These are phyloP conservation scores for Scyliorhinus canicula DNA, from an alignment of 2,797 vertebrate genomes.

Conservation along the genomic window DNA sequence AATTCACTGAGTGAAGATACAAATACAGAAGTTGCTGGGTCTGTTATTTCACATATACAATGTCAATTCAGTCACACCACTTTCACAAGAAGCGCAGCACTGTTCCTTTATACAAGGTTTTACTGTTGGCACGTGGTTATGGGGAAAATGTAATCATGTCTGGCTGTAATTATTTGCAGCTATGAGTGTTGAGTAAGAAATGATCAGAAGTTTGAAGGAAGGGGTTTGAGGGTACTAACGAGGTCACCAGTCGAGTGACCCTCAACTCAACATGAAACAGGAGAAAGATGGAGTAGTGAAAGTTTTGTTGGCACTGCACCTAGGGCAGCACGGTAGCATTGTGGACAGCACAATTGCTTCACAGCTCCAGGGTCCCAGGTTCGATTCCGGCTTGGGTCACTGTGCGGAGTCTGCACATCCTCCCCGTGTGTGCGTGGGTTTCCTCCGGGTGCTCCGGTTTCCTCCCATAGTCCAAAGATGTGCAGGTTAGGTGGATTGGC, in stretches of 20 bases:
- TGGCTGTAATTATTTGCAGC: neutral
- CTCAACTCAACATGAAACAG: neutral
- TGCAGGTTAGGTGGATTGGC: too few species aligned
- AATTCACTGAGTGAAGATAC: neutral
- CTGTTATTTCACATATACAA: neutral
- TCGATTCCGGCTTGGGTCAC: too few species aligned
- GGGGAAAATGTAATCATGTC: neutral
- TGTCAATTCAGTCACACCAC: neutral
- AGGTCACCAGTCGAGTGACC: neutral
- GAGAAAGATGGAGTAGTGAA: neutral
- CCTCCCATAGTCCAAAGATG: too few species aligned
- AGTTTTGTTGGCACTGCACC: neutral
- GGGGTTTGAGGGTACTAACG: neutral
- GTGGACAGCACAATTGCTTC: too few species aligned
- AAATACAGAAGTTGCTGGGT: neutral
- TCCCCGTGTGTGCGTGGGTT: too few species aligned
- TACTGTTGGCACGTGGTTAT: neutral
- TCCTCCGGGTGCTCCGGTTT: too few species aligned
- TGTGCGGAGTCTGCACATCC: too few species aligned
- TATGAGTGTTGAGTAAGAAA: neutral
- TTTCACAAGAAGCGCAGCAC: neutral
- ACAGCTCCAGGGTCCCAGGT: too few species aligned
- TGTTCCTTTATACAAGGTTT: neutral
- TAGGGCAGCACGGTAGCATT: too few species aligned
- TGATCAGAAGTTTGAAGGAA: neutral